Base-by-base conservation (phyloP, 2,888 invertebrate species). In the Pedicia rivosa region DNA sequence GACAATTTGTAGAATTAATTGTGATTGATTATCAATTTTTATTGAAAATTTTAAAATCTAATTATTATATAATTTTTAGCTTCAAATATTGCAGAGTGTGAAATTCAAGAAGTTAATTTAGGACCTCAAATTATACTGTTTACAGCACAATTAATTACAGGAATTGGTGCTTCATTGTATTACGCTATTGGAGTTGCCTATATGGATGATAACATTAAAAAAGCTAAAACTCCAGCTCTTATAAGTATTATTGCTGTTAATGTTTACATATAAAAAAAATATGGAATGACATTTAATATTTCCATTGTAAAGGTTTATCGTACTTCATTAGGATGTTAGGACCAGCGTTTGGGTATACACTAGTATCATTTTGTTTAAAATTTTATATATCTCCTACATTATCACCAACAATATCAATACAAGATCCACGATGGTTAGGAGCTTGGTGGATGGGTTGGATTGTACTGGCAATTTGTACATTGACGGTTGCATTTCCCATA, bases 381-480 rank as follows among this genome's bases (percentile, higher is more conserved):
- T 56, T 75, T 31, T 78, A 77, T 50, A 73, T 78, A 25, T 72
- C 72, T 4, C 77, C 76, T 3, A 63, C 65, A 7, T 51, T 76
- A 40, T 72, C 70, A 29, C 76, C 75, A 4, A 71, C 71, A 2
- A 73, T 81, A 40, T 67, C 65, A 13, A 70, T 66, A 40, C 63
- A 65, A 37, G 80, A 81, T 59, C 79, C 80, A 1, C 65, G 79
- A 45, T 83, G 82, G 82, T 58, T 81, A 28, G 82, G 82, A 2
- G 81, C 82, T n/a, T 82, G 81, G 81, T 83, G 81, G 81, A 51
- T 80, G 30, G 80, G 78, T 2, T 79, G 78, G 74, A 60, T 78
- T 16, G 65, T 78, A n/a, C 55, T 78, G 28, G 73, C 70, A n/a
- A 53, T 65, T 1, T 53, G 74, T 3, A 59, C 76, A 13, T 62